A percentile compares a stretch with the other conserved stretches of the same genome.
These are phyloP conservation scores for Chloroceryle inda DNA, from an alignment of 2,797 vertebrate genomes.

Conservation along the genomic window DNA sequence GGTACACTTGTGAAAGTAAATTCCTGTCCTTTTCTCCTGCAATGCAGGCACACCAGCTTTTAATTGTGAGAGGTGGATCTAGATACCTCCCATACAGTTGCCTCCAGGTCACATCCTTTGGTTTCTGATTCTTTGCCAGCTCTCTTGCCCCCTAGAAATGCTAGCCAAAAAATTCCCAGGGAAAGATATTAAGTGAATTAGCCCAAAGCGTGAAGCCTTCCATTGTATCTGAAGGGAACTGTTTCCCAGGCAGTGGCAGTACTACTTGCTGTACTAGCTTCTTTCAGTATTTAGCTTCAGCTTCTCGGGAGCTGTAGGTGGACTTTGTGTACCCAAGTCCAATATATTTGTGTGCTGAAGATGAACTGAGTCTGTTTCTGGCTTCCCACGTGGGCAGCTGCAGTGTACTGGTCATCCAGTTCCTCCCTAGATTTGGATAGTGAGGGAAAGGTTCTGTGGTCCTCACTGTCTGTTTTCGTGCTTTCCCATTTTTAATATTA, in stretches of 20 bases:
- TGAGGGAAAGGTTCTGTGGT: not conserved
- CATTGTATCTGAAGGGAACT: not conserved
- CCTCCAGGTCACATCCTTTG: not conserved
- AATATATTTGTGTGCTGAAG: not conserved
- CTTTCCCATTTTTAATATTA: not conserved
- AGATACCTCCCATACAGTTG: not conserved
- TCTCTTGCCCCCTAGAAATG: not conserved
- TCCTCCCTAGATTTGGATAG: not conserved
- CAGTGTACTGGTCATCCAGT: not conserved
- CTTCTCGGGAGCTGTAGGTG: not conserved
- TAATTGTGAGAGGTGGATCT: not conserved
- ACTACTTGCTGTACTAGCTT: not conserved
- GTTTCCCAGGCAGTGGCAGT: not conserved
- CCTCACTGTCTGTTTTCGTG: not conserved
- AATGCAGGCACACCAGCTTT: constrained; percentile 1
- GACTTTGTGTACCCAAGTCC: not conserved
- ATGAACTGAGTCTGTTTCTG: not conserved
- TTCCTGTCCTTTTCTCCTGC: not conserved
- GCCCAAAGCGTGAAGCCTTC: not conserved
- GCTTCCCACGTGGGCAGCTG: not conserved
- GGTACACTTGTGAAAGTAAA: not conserved
- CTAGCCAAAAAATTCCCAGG: not conserved
- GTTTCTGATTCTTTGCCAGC: not conserved
- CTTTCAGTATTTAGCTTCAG: not conserved
- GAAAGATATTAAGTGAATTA: not conserved